These are phyloP conservation scores for Acrocera orbiculus DNA, from an alignment of 2,888 invertebrate genomes.

Conservation along the genomic window DNA sequence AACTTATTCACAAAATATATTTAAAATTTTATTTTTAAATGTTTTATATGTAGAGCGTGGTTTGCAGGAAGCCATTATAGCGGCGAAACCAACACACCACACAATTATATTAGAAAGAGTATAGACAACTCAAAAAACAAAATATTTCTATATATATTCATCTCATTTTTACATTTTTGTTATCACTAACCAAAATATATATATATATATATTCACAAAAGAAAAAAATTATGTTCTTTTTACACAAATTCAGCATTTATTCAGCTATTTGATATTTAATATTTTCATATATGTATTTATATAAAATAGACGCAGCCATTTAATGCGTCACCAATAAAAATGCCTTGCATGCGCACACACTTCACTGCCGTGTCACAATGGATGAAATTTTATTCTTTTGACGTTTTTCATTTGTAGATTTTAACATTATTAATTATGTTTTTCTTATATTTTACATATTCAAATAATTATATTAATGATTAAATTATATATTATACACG, in stretches of 20 bases:
- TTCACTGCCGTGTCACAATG: slow-evolving; percentile 13
- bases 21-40: slow-evolving; percentile 63
- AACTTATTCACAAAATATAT: slow-evolving; percentile 39
- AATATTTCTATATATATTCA: neutral
- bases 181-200: neutral
- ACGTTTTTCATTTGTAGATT: slow-evolving; percentile 27
- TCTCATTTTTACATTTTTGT: neutral
- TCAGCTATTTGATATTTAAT: neutral
- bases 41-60: slow-evolving; percentile 55
- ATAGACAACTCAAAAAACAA: neutral
- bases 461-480: slow-evolving; percentile 18
- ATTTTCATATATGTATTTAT: too few species aligned
- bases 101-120: neutral
- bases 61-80: slow-evolving; percentile 66
- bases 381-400: slow-evolving; percentile 12
- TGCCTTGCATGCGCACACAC: slow-evolving; percentile 15
- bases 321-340: slow-evolving; percentile 15
- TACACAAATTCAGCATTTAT: slow-evolving; percentile 2
- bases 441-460: slow-evolving; percentile 17
- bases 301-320: slow-evolving; percentile 13
- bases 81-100: slow-evolving; percentile 32
- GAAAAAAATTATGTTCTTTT: neutral
- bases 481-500: slow-evolving; percentile 20
- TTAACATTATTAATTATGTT: slow-evolving; percentile 18
- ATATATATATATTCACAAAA: slow-evolving; percentile 1